A percentile compares a stretch with the other conserved stretches of the same genome.
phyloP scores from a whole-genome alignment of 2,113 vertebrate species.

The Alectura lathami region DNA sequence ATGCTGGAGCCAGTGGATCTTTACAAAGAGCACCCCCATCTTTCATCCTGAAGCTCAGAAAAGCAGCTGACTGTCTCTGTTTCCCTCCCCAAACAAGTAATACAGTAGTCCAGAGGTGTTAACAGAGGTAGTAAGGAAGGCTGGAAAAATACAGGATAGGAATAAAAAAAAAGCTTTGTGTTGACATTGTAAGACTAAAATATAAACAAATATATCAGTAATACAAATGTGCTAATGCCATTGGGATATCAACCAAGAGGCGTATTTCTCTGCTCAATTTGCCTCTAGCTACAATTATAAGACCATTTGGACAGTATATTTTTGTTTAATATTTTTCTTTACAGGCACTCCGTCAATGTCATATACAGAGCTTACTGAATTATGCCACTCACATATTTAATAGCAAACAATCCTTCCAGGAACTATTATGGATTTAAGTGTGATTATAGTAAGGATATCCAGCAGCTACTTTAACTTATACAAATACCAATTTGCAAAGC shows the following conservation, averaged over 20 bases:
- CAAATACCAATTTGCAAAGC: conserved; percentile 14
- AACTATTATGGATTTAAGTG: conserved; percentile 39
- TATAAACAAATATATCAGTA: background rate
- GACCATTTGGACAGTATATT: conserved; percentile 19
- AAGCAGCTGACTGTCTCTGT: background rate
- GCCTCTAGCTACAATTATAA: conserved; percentile 36
- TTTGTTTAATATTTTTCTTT: conserved; percentile 46
- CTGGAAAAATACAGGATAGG: background rate
- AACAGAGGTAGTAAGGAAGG: background rate
- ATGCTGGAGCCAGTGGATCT: background rate
- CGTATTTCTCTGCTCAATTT: conserved; percentile 27
- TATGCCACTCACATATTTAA: conserved; percentile 48
- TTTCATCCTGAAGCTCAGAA: background rate
- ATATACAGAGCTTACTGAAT: conserved; percentile 31
- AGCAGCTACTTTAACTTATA: conserved; percentile 34
- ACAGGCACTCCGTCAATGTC: background rate
- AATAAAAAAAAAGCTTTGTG: background rate
- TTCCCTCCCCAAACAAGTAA: background rate
- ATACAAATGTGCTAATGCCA: background rate
- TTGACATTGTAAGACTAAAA: background rate
- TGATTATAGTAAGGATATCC: conserved; percentile 28
- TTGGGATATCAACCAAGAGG: background rate
- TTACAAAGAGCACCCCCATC: background rate
- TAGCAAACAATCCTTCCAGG: conserved; percentile 49
- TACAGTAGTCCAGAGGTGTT: background rate